Conservation (phyloP, 2,888 invertebrate genomes). For the Liopterus haemorrhoidalis region DNA sequence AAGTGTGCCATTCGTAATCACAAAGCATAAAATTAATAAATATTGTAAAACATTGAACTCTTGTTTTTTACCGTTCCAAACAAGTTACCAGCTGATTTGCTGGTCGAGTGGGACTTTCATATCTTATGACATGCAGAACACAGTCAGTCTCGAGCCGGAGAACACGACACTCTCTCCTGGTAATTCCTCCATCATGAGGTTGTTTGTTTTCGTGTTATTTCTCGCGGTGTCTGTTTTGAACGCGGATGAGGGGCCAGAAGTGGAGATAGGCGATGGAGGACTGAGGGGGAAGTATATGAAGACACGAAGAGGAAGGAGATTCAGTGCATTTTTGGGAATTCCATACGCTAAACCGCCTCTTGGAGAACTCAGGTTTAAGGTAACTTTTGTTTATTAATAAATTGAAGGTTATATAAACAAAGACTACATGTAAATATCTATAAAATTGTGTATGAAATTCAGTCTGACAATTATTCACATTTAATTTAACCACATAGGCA, state of each 20-base stretch:
- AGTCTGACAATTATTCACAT: conserved; percentile 1
- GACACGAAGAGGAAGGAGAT: conserved; percentile 43
- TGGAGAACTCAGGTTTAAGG: conserved; percentile 42
- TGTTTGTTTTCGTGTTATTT: no score
- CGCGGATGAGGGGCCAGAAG: conserved; percentile 30
- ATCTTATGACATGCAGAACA: no score
- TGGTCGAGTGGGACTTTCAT: no score
- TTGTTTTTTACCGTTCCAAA: no score
- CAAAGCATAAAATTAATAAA: no score
- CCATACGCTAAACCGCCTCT: conserved; percentile 44
- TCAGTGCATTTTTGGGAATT: conserved; percentile 47
- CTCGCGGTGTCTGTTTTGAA: no score
- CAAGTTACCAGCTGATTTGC: no score
- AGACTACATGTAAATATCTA: neutral
- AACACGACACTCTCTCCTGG: no score
- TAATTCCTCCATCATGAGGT: no score
- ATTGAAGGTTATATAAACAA: neutral
- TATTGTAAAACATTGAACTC: no score
- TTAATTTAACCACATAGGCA: neutral
- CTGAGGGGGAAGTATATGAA: conserved; percentile 42
- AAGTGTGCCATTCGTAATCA: no score
- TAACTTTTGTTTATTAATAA: conserved; percentile 25
- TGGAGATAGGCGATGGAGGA: conserved; percentile 42
- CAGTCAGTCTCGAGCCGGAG: no score
- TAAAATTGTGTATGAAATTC: neutral